Conservation (phyloP, 53 echinoderm and acorn worm species). For the Hippasteria phrygiana region DNA sequence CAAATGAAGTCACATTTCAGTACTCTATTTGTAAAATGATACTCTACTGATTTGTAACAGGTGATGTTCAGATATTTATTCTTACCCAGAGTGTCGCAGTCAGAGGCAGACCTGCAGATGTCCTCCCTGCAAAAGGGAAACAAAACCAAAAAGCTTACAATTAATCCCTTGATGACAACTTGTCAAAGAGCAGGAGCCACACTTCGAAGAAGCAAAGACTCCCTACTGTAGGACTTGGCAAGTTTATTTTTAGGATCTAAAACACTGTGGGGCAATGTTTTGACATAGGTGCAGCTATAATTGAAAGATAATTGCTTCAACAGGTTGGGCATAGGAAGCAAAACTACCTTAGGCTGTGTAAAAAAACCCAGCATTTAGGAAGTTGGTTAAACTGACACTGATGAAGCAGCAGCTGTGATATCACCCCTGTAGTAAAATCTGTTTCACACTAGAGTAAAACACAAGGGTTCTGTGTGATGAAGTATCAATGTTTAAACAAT, state of each 20-base stretch:
- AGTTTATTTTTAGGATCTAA: constrained; percentile 29
- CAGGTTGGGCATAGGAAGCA: background rate
- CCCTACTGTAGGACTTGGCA: background rate
- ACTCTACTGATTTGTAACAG: background rate
- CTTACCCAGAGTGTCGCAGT: constrained; percentile 97
- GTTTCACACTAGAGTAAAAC: no score
- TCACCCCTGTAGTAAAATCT: background rate
- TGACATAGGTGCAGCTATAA: constrained; percentile 45
- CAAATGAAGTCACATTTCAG: no score
- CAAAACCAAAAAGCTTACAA: no score
- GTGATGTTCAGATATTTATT: background rate
- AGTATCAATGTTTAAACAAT: no score
- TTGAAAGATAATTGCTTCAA: constrained; percentile 49
- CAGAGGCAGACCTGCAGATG: constrained; percentile 86
- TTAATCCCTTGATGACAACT: background rate
- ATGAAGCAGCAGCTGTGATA: constrained; percentile 25
- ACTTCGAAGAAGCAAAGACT: background rate
- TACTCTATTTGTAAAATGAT: no score
- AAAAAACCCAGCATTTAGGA: background rate
- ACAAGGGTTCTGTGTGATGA: no score
- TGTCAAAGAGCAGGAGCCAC: no score
- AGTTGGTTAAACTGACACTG: background rate
- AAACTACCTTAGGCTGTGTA: background rate
- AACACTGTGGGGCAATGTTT: constrained; percentile 12
- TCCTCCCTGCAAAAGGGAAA: constrained; percentile 87